These are phyloP conservation scores for Colletes gigas DNA, from an alignment of 1,140 invertebrate species.

Conservation along the genomic window DNA sequence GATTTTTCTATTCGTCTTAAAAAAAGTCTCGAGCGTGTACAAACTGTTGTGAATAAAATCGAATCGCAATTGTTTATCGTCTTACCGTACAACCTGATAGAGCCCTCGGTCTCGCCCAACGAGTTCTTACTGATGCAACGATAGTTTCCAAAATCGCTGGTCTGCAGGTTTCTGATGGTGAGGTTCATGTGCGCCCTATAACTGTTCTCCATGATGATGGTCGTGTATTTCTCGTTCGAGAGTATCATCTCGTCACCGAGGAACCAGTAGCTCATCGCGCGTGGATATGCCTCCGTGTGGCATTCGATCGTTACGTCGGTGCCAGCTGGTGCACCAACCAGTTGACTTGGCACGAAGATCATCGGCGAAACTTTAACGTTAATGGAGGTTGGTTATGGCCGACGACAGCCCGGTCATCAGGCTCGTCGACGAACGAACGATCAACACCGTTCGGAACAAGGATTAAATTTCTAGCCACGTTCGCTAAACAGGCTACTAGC, in stretches of 20 bases:
- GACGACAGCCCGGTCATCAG: no score
- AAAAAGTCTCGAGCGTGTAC: no score
- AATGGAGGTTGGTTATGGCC: constrained; percentile 10
- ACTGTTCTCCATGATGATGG: constrained; percentile 89
- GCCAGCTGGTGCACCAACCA: constrained; percentile 92
- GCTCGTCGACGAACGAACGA: no score
- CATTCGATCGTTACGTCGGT: constrained; percentile 96
- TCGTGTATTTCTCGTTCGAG: constrained; percentile 90
- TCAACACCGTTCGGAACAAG: neutral
- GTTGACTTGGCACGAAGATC: constrained; percentile 95
- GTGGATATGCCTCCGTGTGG: constrained; percentile 95
- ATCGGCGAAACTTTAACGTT: constrained; percentile 90
- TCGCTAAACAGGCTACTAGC: no score
- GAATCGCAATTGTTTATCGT: constrained; percentile 21
- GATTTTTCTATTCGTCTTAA: no score
- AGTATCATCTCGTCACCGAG: constrained; percentile 92
- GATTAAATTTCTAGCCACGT: no score
- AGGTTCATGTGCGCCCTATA: constrained; percentile 93
- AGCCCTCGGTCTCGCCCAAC: constrained; percentile 95
- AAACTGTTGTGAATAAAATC: neutral
- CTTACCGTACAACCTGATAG: constrained; percentile 95
- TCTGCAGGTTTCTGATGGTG: constrained; percentile 89
- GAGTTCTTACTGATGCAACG: constrained; percentile 95
- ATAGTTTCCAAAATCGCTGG: constrained; percentile 91
- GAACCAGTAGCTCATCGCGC: constrained; percentile 96